Evolutionary conservation across 2,797 vertebrate genomes (phyloP).

Genomic region (Neopelma chrysocephalum): DNA sequence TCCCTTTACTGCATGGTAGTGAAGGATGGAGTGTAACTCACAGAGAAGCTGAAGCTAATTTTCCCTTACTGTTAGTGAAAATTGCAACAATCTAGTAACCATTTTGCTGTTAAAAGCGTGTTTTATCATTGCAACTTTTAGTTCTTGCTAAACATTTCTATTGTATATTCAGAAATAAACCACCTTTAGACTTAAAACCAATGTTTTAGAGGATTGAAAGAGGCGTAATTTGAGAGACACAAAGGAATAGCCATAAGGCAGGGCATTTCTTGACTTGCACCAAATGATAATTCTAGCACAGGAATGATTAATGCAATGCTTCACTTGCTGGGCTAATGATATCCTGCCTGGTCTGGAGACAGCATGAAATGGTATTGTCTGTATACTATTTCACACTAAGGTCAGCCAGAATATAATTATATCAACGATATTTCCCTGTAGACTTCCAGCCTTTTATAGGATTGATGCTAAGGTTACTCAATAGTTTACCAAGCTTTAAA

Average conservation of each 20-base stretch:
- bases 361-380: slow-evolving; percentile 14
- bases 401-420: slow-evolving; percentile 39
- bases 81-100: neutral
- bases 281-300: slow-evolving; percentile 24
- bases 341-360: neutral
- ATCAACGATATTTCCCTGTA: slow-evolving; percentile 21
- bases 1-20: neutral
- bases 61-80: neutral
- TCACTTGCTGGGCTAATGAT: slow-evolving; percentile 22
- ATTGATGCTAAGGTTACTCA: slow-evolving; percentile 40
- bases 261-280: neutral
- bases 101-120: neutral
- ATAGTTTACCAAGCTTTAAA: slow-evolving; percentile 45
- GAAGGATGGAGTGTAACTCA: neutral
- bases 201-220: neutral
- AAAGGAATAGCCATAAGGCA: neutral
- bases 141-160: neutral
- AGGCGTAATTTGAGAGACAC: neutral
- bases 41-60: neutral
- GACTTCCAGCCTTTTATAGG: slow-evolving; percentile 30
- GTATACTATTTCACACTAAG: slow-evolving; percentile 35
- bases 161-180: neutral
- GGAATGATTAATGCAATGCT: slow-evolving; percentile 3
- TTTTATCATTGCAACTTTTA: neutral
- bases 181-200: neutral